phyloP scores from a whole-genome alignment of 2,888 invertebrate genomes.

The Piscicola geometra region DNA sequence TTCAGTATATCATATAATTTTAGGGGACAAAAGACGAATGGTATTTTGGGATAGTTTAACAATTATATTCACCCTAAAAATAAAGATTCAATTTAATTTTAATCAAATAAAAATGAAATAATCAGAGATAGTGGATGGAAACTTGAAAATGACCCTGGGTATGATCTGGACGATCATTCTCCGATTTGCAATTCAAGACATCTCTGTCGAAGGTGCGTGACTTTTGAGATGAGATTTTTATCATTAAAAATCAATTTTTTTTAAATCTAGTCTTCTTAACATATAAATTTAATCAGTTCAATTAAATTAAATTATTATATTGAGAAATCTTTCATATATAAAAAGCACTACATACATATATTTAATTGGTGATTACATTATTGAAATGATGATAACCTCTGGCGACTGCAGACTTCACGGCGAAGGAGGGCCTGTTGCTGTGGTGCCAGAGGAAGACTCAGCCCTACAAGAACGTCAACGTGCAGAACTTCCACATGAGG shows the following conservation, averaged over 20 bases:
- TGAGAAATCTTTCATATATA: too few species aligned
- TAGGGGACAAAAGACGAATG: background rate
- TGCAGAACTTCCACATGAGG: slow-evolving; percentile 97
- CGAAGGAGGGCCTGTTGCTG: slow-evolving; percentile 95
- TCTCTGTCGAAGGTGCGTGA: slow-evolving; percentile 78
- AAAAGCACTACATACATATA: too few species aligned
- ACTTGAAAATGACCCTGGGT: slow-evolving; percentile 98
- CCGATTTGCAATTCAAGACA: slow-evolving; percentile 99
- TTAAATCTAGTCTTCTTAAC: too few species aligned
- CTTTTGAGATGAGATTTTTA: too few species aligned
- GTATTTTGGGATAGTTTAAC: too few species aligned
- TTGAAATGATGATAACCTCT: too few species aligned
- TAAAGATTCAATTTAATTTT: background rate
- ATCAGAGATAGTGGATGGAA: slow-evolving; percentile 97
- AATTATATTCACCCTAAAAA: background rate
- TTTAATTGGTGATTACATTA: too few species aligned
- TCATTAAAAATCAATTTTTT: too few species aligned
- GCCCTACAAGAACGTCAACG: slow-evolving; percentile 99
- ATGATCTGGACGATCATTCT: slow-evolving; percentile 99
- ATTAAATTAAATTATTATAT: too few species aligned
- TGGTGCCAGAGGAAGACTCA: slow-evolving; percentile 99
- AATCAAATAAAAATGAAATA: background rate
- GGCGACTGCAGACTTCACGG: slow-evolving; percentile 66
- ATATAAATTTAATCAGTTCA: too few species aligned
- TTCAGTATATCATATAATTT: background rate